Evolutionary conservation across 2,797 vertebrate species (phyloP), one percentile per base, ranked within the genome.

Genomic region (Micrastur ruficollis): DNA sequence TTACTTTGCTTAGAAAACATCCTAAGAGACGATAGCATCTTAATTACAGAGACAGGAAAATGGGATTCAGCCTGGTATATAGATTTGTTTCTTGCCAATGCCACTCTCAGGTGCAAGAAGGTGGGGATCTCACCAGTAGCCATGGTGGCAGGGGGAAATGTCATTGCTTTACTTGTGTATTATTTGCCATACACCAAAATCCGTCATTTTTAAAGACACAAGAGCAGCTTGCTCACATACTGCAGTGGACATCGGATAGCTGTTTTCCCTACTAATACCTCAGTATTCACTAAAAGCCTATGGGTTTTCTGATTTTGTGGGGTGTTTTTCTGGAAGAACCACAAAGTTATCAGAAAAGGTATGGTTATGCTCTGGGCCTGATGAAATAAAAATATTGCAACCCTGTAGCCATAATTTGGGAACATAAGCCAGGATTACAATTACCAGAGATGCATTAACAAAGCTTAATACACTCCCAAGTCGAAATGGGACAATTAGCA

Each of bases 1-100:
- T 88, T 85, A 91, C 93, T 90, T 92, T 80, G 55, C 78, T 82
- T 71, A 71, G 81, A 87, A 94, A 96, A 94, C 65, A 82, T 90
- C 65, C 92, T 68, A 38, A 36, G 90, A 96, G 81, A 78, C 0
- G 52, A 91, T 11, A 94, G 55, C 66, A 92, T 94, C 94, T 92
- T 95, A 96, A 96, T 97, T 95, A 91, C 42, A 93, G 36, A 63
- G 67, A 55, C 32, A 47, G 49, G 52, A 63, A 85, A 96, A 85
- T 18, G 59, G 78, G 71, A 92, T 91, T 94, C 71, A 86, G 59
- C 26, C 42, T 34, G 52, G 56, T 44, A 36, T 22, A 74, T 0
- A 34, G 73, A 87, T 94, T 61, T 83, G 19, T 62, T 93, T 84
- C 78, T 72, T 78, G 71, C 34, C 67, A 62, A 13, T 50, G 81